Percentiles rank a stretch among this genome's conserved stretches.
These are phyloP conservation scores for Scaptomyza reducta DNA, from an alignment of 2,888 invertebrate species.

Conservation along the genomic window DNA sequence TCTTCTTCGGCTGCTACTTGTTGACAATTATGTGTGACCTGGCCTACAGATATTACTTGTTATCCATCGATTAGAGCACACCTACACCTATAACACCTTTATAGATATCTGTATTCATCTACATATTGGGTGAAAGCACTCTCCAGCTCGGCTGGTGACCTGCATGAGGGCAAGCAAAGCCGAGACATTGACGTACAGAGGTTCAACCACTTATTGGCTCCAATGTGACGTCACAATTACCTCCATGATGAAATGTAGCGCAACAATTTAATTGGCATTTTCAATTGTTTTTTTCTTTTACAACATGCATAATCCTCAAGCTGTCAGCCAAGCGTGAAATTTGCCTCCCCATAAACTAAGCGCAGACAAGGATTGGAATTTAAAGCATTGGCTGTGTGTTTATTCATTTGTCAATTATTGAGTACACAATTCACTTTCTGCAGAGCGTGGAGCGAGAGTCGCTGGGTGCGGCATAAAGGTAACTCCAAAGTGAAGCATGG, in stretches of 20 bases:
- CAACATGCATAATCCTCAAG: conserved; percentile 35
- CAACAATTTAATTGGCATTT: conserved; percentile 65
- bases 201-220: conserved; percentile 22
- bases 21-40: conserved; percentile 42
- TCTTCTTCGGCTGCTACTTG: conserved; percentile 26
- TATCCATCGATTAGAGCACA: conserved; percentile 6
- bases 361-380: conserved; percentile 22
- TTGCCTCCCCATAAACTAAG: conserved; percentile 1
- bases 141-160: conserved; percentile 39
- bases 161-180: conserved; percentile 9
- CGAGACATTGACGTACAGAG: conserved; percentile 42
- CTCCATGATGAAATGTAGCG: conserved; percentile 58
- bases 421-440: conserved; percentile 27
- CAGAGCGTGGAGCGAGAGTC: conserved; percentile 9
- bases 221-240: conserved; percentile 60
- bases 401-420: conserved; percentile 25
- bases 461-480: conserved; percentile 25
- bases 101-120: conserved; percentile 4
- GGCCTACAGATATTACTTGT: conserved; percentile 38
- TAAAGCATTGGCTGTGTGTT: conserved; percentile 18
- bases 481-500: conserved; percentile 26
- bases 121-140: conserved; percentile 46
- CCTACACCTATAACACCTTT: not conserved
- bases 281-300: conserved; percentile 15
- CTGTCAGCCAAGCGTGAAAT: conserved; percentile 26